phyloP scores from a whole-genome alignment of 2,797 vertebrate genomes.

The Synanceia verrucosa region DNA sequence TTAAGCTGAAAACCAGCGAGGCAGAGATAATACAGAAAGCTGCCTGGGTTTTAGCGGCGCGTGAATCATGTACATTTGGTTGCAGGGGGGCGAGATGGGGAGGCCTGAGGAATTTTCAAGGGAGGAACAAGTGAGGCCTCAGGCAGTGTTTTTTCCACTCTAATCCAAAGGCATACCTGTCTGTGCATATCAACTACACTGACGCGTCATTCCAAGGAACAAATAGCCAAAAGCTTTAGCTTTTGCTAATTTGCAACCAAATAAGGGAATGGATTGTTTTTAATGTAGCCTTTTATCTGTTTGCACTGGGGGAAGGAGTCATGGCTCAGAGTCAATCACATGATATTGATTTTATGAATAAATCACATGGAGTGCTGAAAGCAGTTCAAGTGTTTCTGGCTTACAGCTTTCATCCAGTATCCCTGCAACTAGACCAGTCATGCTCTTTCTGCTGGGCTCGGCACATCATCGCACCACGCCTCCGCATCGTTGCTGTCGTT shows the following conservation, averaged over 20 bases:
- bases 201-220: conserved; percentile 37
- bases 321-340: not conserved
- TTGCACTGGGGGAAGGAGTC: not conserved
- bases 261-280: conserved; percentile 28
- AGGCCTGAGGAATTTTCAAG: conserved; percentile 76
- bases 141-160: conserved; percentile 67
- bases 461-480: not conserved
- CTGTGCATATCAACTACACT: conserved; percentile 63
- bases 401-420: not conserved
- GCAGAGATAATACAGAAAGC: conserved; percentile 35
- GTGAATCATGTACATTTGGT: conserved; percentile 55
- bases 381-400: not conserved
- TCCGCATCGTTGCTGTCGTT: not conserved
- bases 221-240: conserved; percentile 11
- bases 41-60: conserved; percentile 11
- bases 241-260: conserved; percentile 21
- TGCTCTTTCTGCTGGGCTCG: not conserved
- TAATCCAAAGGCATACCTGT: conserved; percentile 70
- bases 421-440: not conserved
- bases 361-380: not conserved
- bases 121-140: conserved; percentile 68
- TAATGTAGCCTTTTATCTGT: not conserved
- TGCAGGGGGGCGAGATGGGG: conserved; percentile 39
- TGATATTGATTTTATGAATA: not conserved
- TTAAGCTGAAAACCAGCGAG: conserved; percentile 33